Conservation (phyloP, 2,797 vertebrate genomes). For the Gymnothorax javanicus region DNA sequence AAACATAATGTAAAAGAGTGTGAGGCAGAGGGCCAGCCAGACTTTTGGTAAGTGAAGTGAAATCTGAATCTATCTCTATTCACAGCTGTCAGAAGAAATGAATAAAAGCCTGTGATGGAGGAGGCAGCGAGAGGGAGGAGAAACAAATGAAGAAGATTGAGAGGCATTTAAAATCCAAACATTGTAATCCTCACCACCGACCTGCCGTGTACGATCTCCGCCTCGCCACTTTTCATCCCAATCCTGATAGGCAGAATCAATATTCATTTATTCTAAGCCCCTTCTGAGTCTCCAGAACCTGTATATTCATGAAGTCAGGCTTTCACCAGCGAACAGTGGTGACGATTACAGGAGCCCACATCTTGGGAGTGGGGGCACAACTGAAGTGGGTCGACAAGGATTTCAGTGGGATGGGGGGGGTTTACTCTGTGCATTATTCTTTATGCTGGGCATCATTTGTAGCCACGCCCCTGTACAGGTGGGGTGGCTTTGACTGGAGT, state of each 20-base stretch:
- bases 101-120: neutral
- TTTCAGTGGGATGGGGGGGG: no score
- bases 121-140: constrained; percentile 19
- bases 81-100: neutral
- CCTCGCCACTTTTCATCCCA: constrained; percentile 27
- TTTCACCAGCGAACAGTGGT: no score
- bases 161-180: constrained; percentile 5
- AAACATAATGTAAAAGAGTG: no score
- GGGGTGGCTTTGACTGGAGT: constrained; percentile 1
- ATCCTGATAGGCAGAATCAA: constrained; percentile 31
- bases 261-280: constrained; percentile 45
- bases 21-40: no score
- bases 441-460: no score
- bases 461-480: no score
- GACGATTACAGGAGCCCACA: no score
- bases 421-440: no score
- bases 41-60: no score
- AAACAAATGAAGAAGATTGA: constrained; percentile 20
- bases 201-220: constrained; percentile 30
- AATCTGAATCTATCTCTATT: no score
- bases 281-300: constrained; percentile 33
- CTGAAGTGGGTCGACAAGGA: no score
- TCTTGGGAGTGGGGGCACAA: no score
- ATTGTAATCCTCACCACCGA: constrained; percentile 19
- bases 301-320: constrained; percentile 20